Evolutionary conservation across 2,113 vertebrate genomes (phyloP).

Genomic region (Osmerus eperlanus): DNA sequence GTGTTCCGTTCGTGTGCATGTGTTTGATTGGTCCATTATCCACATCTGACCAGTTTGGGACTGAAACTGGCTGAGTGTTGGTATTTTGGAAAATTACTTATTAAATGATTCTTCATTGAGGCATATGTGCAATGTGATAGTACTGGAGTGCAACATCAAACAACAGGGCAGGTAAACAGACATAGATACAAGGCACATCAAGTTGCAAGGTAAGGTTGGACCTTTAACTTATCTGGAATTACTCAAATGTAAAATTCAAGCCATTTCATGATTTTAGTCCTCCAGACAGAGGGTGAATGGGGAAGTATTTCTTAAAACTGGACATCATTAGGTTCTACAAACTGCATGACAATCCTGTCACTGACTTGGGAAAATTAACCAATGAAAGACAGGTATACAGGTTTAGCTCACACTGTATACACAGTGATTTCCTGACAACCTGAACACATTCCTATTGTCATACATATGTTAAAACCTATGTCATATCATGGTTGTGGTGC

Average conservation of each 20-base stretch:
- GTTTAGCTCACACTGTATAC: no score
- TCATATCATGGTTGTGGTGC: no score
- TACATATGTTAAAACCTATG: no score
- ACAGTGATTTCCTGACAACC: no score
- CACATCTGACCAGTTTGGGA: conserved; percentile 21
- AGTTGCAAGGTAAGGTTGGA: conserved; percentile 83
- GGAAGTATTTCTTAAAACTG: neutral
- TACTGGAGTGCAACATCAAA: conserved; percentile 8
- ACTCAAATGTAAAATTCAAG: conserved; percentile 13
- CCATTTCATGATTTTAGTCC: conserved; percentile 8
- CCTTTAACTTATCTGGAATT: conserved; percentile 40
- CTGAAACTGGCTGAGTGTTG: conserved; percentile 16
- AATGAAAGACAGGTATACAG: no score
- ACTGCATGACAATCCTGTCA: no score
- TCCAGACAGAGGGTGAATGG: neutral
- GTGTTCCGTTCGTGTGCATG: neutral
- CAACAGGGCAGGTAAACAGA: conserved; percentile 13
- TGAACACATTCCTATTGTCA: no score
- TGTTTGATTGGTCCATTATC: conserved; percentile 49
- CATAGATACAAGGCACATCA: conserved; percentile 82
- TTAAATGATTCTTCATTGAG: no score
- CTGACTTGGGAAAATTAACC: no score
- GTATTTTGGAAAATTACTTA: neutral
- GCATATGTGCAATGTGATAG: no score
- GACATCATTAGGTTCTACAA: no score